These are phyloP conservation scores for Eustalomyia histrio DNA, from an alignment of 2,888 invertebrate species.

Conservation along the genomic window DNA sequence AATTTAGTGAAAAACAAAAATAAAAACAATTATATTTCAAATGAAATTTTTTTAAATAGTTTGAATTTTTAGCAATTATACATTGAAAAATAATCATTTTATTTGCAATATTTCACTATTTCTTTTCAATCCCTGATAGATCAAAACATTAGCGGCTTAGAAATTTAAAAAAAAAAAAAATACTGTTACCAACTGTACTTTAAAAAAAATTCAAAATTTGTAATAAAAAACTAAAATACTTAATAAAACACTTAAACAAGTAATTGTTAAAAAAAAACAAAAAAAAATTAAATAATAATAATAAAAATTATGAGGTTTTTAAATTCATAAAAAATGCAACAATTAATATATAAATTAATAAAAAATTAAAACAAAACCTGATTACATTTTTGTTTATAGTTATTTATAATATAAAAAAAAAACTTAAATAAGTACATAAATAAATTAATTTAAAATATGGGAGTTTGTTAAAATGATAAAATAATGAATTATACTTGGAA, in stretches of 20 bases:
- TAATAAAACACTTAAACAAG: slow-evolving; percentile 14
- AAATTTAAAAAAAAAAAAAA: slow-evolving; percentile 41
- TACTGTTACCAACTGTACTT: slow-evolving; percentile 33
- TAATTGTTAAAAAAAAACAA: slow-evolving; percentile 19
- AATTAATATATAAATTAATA: slow-evolving; percentile 20
- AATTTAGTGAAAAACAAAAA: too few species aligned
- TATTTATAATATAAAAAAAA: slow-evolving; percentile 30
- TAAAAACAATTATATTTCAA: too few species aligned
- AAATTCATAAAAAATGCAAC: slow-evolving; percentile 52
- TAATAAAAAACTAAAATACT: slow-evolving; percentile 31
- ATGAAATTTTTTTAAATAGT: too few species aligned
- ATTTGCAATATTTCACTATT: too few species aligned
- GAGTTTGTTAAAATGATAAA: slow-evolving; percentile 16
- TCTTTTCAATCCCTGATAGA: too few species aligned
- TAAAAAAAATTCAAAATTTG: neutral
- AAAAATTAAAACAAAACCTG: slow-evolving; percentile 49
- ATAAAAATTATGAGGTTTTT: slow-evolving; percentile 50
- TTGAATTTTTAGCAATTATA: too few species aligned
- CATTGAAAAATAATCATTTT: too few species aligned
- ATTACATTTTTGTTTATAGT: slow-evolving; percentile 38
- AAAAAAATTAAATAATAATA: slow-evolving; percentile 10
- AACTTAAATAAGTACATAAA: slow-evolving; percentile 62
- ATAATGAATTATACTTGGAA: too few species aligned
- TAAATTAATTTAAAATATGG: slow-evolving; percentile 30
- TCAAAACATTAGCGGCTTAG: neutral